phyloP scores from a whole-genome alignment of 2,113 vertebrate species.

The Festucalex cinctus region DNA sequence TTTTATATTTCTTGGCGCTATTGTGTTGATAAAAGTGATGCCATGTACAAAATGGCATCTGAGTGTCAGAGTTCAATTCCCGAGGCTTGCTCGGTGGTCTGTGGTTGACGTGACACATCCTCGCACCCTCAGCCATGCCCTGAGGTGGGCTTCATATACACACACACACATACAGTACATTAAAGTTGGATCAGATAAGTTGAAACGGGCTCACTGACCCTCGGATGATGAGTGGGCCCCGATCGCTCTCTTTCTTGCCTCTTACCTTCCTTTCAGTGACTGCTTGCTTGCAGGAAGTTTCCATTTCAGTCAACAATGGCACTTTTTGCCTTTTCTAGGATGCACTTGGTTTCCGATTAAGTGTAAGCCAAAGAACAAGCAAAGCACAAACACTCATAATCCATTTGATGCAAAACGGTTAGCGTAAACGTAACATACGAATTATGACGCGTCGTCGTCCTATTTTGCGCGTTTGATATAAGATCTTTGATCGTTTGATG shows the following conservation, averaged over 20 bases:
- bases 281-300: slow-evolving; percentile 12
- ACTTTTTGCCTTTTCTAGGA: not conserved
- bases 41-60: slow-evolving; percentile 4
- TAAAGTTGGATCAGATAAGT: slow-evolving; percentile 60
- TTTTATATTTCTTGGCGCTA: no score
- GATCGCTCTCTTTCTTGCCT: slow-evolving; percentile 21
- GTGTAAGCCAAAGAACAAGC: no score
- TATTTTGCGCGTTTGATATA: not conserved
- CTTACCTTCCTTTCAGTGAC: not conserved
- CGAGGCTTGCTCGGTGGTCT: slow-evolving; percentile 62
- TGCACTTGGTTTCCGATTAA: no score
- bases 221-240: slow-evolving; percentile 61
- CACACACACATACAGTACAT: slow-evolving; percentile 27
- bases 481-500: not conserved
- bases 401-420: not conserved
- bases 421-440: not conserved
- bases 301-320: slow-evolving; percentile 7
- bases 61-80: slow-evolving; percentile 38
- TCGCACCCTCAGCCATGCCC: slow-evolving; percentile 59
- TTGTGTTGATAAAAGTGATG: no score
- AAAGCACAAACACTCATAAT: not conserved
- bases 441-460: no score
- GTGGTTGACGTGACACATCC: slow-evolving; percentile 72
- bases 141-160: slow-evolving; percentile 48
- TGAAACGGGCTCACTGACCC: slow-evolving; percentile 60